Evolutionary conservation across 1,140 invertebrate genomes (phyloP), one percentile per base, ranked within the genome.

Genomic region (Caerostris darwini): DNA sequence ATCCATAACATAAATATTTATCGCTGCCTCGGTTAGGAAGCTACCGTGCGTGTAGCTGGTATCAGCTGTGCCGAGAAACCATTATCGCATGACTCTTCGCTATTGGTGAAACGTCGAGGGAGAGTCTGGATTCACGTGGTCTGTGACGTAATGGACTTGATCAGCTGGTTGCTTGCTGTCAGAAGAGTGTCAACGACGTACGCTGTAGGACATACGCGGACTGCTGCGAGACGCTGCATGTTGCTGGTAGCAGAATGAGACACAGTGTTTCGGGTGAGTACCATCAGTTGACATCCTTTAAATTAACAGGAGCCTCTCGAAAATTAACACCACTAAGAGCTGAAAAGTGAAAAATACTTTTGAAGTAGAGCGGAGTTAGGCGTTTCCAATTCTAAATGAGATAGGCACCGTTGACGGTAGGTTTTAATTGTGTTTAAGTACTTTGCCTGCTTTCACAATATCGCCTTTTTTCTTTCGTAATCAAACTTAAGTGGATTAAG

Each of bases 101-200:
- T 7, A 71, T 19, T 71, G 67, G 67, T 19, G 19, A 19, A 71
- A 88, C 86, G 5, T 5, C 19, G 59, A 88, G 59, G 86, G 58
- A 8, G 58, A 57, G 86, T 54, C 57, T 53, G 10, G 58, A 14
- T 5, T 88, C 86, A 88, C 59, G 86, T 88, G 86, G 64, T 34
- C 86, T 67, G 19, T 88, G 86, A 88, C 86, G 86, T 88, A 61
- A 14, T 57, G 3, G 57, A 88, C 86, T 67, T 67, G 86, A 88
- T 88, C 86, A 88, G 86, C 86, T 88, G 86, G 86, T 88, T 88
- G 86, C 58, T 64, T 53, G 17, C 58, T 88, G 86, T 88, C 59
- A 88, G 86, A 64, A 64, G 61, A 54, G 86, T 67, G 57, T 50
- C 69, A 88, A 53, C 82, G 82, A 85, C 82, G 82, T 85, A 59